Evolutionary conservation across 2,113 vertebrate species (phyloP).

Genomic region (Heptranchias perlo): DNA sequence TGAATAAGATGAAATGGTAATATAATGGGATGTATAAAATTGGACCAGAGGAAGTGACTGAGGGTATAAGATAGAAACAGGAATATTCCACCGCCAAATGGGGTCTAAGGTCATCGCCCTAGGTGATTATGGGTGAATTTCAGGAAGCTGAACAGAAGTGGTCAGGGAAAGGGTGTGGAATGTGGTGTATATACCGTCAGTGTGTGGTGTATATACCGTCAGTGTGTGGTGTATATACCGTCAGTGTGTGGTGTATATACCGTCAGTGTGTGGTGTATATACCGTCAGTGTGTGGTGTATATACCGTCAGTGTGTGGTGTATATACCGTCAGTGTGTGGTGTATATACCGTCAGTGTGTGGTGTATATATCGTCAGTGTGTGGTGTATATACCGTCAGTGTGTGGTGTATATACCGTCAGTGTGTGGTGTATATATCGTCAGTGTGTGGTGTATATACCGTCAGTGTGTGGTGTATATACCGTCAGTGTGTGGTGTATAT

Average conservation of each 20-base stretch:
- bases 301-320: background rate
- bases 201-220: background rate
- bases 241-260: background rate
- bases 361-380: background rate
- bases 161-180: background rate
- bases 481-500: background rate
- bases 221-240: background rate
- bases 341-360: background rate
- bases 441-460: background rate
- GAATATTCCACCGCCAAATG: background rate
- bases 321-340: background rate
- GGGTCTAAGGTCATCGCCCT: background rate
- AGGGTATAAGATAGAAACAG: background rate
- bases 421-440: background rate
- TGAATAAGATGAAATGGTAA: constrained; percentile 1
- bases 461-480: background rate
- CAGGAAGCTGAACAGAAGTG: background rate
- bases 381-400: background rate
- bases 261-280: background rate
- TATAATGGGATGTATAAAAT: background rate
- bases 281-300: background rate
- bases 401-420: background rate
- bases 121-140: background rate
- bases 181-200: background rate
- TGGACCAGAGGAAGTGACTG: background rate